These are phyloP conservation scores for Apostichopus californicus DNA, from an alignment of 35 echinoderm and acorn worm species.

Conservation along the genomic window DNA sequence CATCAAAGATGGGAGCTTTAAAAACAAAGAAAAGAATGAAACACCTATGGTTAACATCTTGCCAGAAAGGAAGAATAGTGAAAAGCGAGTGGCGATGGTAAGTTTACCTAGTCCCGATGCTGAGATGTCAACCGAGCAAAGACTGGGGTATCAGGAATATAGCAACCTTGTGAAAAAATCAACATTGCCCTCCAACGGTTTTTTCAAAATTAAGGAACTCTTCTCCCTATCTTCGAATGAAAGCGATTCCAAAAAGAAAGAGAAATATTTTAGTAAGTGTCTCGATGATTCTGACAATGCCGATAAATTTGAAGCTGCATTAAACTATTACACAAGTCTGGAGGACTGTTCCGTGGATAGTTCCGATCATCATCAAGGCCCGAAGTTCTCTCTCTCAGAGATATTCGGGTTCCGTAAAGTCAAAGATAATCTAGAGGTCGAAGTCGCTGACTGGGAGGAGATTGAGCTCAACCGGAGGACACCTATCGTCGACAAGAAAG, in stretches of 20 bases:
- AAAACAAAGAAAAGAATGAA: too few relatives aligned
- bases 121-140: too few relatives aligned
- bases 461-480: not conserved
- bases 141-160: slow-evolving; percentile 27
- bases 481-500: not conserved
- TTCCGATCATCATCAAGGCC: not conserved
- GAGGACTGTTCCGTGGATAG: not conserved
- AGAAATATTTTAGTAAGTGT: slow-evolving; percentile 23
- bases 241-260: not conserved
- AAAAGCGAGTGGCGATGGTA: not conserved
- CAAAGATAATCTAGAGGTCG: not conserved
- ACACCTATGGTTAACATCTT: not conserved
- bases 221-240: not conserved
- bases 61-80: not conserved
- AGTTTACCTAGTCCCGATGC: not conserved
- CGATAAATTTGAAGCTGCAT: slow-evolving; percentile 26
- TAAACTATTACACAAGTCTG: slow-evolving; percentile 6
- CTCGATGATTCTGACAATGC: not conserved
- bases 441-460: not conserved
- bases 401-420: not conserved
- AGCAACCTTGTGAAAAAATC: slow-evolving; percentile 10
- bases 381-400: not conserved
- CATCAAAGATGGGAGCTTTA: too few relatives aligned
- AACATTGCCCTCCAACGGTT: not conserved
- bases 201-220: slow-evolving; percentile 26